These are phyloP conservation scores for Cebidichthys violaceus DNA, from an alignment of 2,113 vertebrate genomes.

Conservation along the genomic window DNA sequence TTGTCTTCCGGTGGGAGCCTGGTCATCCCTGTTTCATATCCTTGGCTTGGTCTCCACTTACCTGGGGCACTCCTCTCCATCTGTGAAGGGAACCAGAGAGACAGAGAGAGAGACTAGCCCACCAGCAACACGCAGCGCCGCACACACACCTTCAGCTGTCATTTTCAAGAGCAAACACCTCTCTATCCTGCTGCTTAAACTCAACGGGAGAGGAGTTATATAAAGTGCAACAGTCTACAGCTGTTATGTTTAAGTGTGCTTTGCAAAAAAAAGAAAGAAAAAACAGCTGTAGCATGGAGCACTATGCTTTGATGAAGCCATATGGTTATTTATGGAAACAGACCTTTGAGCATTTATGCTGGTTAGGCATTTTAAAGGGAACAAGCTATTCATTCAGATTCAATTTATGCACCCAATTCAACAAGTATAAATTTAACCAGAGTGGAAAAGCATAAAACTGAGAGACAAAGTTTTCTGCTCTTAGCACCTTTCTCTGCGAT, in stretches of 20 bases:
- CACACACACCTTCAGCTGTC: constrained; percentile 68
- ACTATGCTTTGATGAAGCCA: constrained; percentile 38
- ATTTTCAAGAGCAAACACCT: constrained; percentile 62
- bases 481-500: constrained; percentile 47
- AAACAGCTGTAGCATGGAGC: background rate
- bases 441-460: background rate
- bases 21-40: constrained; percentile 79
- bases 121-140: constrained; percentile 39
- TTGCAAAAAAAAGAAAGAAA: constrained; percentile 20
- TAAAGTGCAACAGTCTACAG: constrained; percentile 62
- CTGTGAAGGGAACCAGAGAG: constrained; percentile 73
- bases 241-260: constrained; percentile 49
- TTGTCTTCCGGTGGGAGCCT: constrained; percentile 75
- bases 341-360: constrained; percentile 17
- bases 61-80: constrained; percentile 77
- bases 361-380: constrained; percentile 15
- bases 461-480: constrained; percentile 43
- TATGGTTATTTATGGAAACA: constrained; percentile 44
- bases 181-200: constrained; percentile 45
- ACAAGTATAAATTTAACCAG: constrained; percentile 4
- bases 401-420: background rate
- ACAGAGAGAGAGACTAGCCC: constrained; percentile 45
- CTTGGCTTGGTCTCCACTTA: constrained; percentile 70
- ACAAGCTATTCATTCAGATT: constrained; percentile 12
- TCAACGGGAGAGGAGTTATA: constrained; percentile 52